These are phyloP conservation scores for Elysia crispata DNA, from an alignment of 2,888 invertebrate genomes.

Conservation along the genomic window DNA sequence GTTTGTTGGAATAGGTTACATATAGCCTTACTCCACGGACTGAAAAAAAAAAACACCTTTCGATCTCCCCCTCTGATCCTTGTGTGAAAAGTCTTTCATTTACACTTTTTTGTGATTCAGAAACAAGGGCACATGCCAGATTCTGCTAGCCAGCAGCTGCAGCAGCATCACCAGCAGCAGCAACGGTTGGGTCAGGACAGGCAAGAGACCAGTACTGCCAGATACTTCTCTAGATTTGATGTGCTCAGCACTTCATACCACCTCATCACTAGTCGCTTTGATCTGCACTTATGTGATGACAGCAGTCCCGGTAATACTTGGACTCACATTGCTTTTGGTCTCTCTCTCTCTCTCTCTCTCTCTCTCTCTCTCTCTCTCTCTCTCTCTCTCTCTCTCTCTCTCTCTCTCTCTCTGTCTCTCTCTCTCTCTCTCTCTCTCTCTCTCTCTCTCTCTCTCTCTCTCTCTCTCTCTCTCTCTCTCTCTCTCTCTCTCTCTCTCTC, in stretches of 20 bases:
- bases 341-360: conserved; percentile 12
- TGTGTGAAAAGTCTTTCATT: no score
- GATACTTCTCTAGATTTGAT: conserved; percentile 91
- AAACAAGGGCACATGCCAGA: conserved; percentile 54
- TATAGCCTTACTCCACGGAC: no score
- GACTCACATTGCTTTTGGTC: not conserved
- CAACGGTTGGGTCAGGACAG: conserved; percentile 48
- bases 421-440: no score
- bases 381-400: conserved; percentile 6
- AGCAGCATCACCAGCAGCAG: conserved; percentile 60
- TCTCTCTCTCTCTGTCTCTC: no score
- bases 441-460: conserved; percentile 4
- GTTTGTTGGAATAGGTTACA: no score
- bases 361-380: conserved; percentile 16
- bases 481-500: not conserved
- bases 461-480: conserved; percentile 5
- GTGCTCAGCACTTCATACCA: conserved; percentile 99
- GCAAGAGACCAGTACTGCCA: conserved; percentile 67
- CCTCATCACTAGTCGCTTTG: conserved; percentile 89
- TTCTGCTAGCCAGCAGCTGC: conserved; percentile 50
- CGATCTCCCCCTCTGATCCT: no score
- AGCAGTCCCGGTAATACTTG: conserved; percentile 50
- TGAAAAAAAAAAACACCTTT: no score
- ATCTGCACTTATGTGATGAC: conserved; percentile 97
- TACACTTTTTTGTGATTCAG: conserved; percentile 17